Evolutionary conservation across 2,888 invertebrate species (phyloP).

Genomic region (Drosophila borborema): DNA sequence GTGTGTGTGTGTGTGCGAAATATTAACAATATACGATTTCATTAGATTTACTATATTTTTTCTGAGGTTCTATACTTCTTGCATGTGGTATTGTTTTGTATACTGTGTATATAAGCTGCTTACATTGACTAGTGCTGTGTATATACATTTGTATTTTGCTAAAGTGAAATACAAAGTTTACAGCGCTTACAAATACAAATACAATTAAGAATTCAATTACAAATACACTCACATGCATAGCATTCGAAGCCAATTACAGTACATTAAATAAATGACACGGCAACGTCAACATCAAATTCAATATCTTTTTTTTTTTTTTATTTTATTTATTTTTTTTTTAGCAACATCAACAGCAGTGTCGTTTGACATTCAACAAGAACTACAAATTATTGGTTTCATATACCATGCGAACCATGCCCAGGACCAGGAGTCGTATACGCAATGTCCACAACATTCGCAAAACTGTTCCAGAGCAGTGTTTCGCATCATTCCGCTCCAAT

Average conservation of each 20-base stretch:
- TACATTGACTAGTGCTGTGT: conserved; percentile 42
- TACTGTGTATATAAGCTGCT: conserved; percentile 35
- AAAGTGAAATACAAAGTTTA: conserved; percentile 43
- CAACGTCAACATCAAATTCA: conserved; percentile 48
- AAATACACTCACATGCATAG: conserved; percentile 39
- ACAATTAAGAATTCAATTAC: conserved; percentile 36
- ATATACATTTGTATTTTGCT: conserved; percentile 26
- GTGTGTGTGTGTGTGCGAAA: neutral
- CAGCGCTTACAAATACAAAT: conserved; percentile 45
- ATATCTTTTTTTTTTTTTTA: conserved; percentile 16
- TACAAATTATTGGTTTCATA: conserved; percentile 29
- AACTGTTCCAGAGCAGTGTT: neutral
- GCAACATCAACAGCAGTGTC: conserved; percentile 21
- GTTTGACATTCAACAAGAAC: conserved; percentile 46
- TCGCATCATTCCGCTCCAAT: neutral
- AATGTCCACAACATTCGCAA: conserved; percentile 30
- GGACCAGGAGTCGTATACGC: conserved; percentile 54
- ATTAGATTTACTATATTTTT: conserved; percentile 6
- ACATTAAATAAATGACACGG: conserved; percentile 68
- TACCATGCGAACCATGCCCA: conserved; percentile 25
- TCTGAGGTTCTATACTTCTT: neutral
- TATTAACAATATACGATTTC: neutral
- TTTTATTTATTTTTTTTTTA: neutral
- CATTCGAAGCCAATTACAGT: conserved; percentile 53
- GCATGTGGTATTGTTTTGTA: conserved; percentile 1